These are phyloP conservation scores for Melanotaenia boesemani DNA, from an alignment of 2,797 vertebrate species.

Conservation along the genomic window DNA sequence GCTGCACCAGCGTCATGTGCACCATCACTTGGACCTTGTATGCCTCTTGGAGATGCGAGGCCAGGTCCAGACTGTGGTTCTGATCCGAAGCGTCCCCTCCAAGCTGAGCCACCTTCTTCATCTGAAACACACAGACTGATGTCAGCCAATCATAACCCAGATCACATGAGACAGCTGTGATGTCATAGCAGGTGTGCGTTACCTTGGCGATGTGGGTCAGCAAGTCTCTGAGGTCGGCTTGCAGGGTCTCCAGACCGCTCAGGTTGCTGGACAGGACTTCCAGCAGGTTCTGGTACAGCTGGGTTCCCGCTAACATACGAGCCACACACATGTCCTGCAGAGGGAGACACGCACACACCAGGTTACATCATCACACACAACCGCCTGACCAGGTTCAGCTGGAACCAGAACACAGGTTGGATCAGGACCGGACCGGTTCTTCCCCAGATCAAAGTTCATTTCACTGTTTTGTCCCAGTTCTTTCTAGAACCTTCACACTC, in stretches of 20 bases:
- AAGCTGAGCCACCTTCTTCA: slow-evolving; percentile 44
- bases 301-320: slow-evolving; percentile 77
- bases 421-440: too few species aligned
- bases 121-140: slow-evolving; percentile 47
- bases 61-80: slow-evolving; percentile 19
- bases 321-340: slow-evolving; percentile 83
- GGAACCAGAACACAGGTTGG: too few species aligned
- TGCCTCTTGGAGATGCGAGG: slow-evolving; percentile 35
- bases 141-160: slow-evolving; percentile 13
- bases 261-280: slow-evolving; percentile 51
- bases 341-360: background rate
- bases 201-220: slow-evolving; percentile 73
- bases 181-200: slow-evolving; percentile 2
- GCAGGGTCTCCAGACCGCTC: slow-evolving; percentile 52
- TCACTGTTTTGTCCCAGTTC: too few species aligned
- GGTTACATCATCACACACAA: background rate
- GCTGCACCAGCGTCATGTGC: slow-evolving; percentile 69
- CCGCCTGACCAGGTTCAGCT: too few species aligned
- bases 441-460: too few species aligned
- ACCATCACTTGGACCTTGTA: slow-evolving; percentile 64
- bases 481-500: too few species aligned
- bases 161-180: too few species aligned
- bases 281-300: slow-evolving; percentile 81
- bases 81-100: background rate
- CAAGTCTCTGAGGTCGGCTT: slow-evolving; percentile 84